A percentile compares a stretch with the other conserved stretches of the same genome.
phyloP scores from a whole-genome alignment of 2,113 vertebrate species.

The Pelvicachromis taeniatus region DNA sequence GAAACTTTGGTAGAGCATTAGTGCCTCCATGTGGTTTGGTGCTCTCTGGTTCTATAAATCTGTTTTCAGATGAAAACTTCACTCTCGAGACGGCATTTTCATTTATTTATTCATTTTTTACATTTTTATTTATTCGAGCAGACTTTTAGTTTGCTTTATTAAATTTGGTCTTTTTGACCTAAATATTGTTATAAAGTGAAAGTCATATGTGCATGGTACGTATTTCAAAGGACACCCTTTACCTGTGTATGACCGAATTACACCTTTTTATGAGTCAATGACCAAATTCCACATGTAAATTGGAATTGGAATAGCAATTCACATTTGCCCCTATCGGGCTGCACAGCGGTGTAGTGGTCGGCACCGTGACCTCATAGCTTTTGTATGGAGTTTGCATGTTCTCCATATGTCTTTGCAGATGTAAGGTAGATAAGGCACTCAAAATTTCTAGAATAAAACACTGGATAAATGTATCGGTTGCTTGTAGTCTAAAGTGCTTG shows the following conservation, averaged over 20 bases:
- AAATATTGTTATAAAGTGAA: neutral
- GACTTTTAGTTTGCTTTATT: neutral
- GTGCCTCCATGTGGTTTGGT: slow-evolving; percentile 50
- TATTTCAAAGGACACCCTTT: neutral
- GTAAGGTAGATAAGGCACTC: neutral
- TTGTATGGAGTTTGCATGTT: neutral
- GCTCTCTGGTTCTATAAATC: neutral
- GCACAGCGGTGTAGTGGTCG: neutral
- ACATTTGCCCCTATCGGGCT: neutral
- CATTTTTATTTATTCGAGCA: neutral
- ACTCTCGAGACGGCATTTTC: neutral
- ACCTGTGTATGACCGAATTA: neutral
- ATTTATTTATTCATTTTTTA: neutral
- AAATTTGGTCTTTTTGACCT: neutral
- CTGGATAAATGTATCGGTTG: neutral
- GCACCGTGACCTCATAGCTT: neutral
- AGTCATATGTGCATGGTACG: neutral
- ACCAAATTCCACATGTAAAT: neutral
- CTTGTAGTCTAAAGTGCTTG: neutral
- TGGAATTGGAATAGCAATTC: neutral
- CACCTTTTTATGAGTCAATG: neutral
- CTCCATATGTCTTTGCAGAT: neutral
- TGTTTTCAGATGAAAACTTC: neutral
- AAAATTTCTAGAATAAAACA: neutral
- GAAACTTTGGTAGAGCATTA: slow-evolving; percentile 17